Evolutionary conservation across 2,888 invertebrate genomes (phyloP).

Genomic region (Cerastis leucographa): DNA sequence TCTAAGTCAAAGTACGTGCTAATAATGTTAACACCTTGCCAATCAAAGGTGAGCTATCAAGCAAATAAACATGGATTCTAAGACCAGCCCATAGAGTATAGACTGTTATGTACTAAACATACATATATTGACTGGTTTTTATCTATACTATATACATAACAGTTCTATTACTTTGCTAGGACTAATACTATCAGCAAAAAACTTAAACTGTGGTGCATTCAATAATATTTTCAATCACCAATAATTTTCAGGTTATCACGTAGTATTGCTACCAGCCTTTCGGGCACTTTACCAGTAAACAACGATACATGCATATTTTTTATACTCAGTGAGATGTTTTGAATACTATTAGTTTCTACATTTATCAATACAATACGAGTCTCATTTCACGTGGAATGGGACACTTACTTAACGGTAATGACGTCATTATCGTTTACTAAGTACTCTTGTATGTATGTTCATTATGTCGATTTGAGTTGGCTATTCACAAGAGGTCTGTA

Average conservation of each 20-base stretch:
- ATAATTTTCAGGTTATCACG: background rate
- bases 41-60: no score
- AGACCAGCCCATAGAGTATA: background rate
- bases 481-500: background rate
- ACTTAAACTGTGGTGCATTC: background rate
- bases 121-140: no score
- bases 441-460: background rate
- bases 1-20: no score
- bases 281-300: background rate
- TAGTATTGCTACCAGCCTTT: background rate
- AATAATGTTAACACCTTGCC: no score
- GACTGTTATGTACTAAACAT: background rate
- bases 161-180: background rate
- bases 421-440: background rate
- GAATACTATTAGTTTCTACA: background rate
- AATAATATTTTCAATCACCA: background rate
- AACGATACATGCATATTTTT: background rate
- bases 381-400: background rate
- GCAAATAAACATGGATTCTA: background rate
- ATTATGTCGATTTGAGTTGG: background rate
- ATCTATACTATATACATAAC: background rate
- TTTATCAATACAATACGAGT: background rate
- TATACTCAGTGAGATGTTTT: background rate
- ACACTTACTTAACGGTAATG: no score
- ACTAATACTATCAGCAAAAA: background rate